Conservation (phyloP, 2,113 vertebrate genomes). For the Hippocampus comes region DNA sequence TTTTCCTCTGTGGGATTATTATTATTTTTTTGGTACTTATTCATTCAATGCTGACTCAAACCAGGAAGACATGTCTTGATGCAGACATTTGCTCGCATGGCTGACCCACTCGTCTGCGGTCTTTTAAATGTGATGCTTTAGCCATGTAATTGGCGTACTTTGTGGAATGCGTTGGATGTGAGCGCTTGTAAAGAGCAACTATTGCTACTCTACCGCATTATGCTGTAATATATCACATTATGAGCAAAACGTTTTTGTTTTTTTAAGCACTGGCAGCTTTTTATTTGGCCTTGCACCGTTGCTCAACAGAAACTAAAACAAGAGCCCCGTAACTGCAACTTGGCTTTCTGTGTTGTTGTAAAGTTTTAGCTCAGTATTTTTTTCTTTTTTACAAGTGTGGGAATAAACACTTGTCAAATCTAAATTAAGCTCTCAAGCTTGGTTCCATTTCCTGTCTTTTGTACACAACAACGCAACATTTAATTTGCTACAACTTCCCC, state of each 20-base stretch:
- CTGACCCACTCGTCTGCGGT: constrained; percentile 16
- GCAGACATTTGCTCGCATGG: constrained; percentile 11
- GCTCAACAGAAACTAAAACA: neutral
- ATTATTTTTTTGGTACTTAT: constrained; percentile 32
- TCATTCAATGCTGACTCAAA: constrained; percentile 55
- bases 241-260: neutral
- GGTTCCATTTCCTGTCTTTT: constrained; percentile 58
- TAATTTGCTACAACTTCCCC: constrained; percentile 54
- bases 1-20: constrained; percentile 39
- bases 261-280: neutral
- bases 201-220: too few relatives aligned
- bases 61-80: constrained; percentile 54
- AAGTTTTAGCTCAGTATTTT: neutral
- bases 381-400: neutral
- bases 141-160: neutral
- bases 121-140: neutral
- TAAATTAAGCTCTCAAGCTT: constrained; percentile 47
- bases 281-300: neutral
- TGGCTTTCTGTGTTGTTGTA: neutral
- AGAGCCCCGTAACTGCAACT: neutral
- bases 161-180: neutral
- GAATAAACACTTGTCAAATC: constrained; percentile 3
- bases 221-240: too few relatives aligned
- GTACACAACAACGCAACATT: constrained; percentile 23
- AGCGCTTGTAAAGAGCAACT: neutral